These are phyloP conservation scores for Isotomurus palustris DNA, from an alignment of 2,888 invertebrate species.

Conservation along the genomic window DNA sequence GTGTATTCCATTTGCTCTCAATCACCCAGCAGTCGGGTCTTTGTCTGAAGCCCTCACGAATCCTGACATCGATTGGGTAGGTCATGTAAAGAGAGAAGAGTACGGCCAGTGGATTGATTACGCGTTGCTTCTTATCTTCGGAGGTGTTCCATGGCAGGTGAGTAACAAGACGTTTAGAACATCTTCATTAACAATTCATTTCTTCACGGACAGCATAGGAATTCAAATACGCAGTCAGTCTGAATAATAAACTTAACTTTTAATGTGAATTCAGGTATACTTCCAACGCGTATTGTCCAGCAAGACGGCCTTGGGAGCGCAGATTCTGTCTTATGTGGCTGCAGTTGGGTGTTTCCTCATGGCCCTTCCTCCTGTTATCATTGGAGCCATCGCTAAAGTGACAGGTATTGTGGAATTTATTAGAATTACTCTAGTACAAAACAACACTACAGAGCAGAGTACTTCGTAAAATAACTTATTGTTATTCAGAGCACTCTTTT, in stretches of 20 bases:
- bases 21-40: slow-evolving; percentile 57
- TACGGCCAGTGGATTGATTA: slow-evolving; percentile 58
- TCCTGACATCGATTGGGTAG: slow-evolving; percentile 56
- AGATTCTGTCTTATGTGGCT: slow-evolving; percentile 61
- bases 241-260: not conserved
- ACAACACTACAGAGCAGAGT: not conserved
- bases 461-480: not conserved
- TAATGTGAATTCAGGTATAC: slow-evolving; percentile 55
- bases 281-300: slow-evolving; percentile 67
- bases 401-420: slow-evolving; percentile 51
- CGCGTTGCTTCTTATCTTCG: slow-evolving; percentile 60
- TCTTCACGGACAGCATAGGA: too few relatives aligned
- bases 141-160: slow-evolving; percentile 68
- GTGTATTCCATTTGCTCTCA: slow-evolving; percentile 61
- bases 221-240: too few relatives aligned
- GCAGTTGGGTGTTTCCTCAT: slow-evolving; percentile 62
- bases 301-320: slow-evolving; percentile 60
- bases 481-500: not conserved
- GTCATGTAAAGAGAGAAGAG: slow-evolving; percentile 53
- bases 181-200: too few relatives aligned
- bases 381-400: slow-evolving; percentile 62
- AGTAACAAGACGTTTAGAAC: not conserved
- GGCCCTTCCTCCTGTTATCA: slow-evolving; percentile 61
- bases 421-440: not conserved
- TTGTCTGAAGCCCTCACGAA: slow-evolving; percentile 47